A percentile compares a stretch with the other conserved stretches of the same genome.
Conservation (phyloP, 1,140 invertebrate species). For the Drosophila hydei region DNA sequence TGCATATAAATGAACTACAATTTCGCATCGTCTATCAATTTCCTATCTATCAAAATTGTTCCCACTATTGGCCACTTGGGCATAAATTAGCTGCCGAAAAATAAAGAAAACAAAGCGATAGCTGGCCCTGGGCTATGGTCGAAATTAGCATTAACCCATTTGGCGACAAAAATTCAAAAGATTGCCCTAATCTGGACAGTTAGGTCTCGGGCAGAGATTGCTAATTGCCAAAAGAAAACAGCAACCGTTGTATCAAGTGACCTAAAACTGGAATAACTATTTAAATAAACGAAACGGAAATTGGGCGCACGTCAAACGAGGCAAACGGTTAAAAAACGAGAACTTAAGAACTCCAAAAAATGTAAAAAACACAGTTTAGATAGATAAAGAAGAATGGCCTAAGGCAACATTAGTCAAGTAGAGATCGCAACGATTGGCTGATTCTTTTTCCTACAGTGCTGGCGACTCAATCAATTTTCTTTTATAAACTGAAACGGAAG, state of each 20-base stretch:
- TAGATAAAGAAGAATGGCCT: slow-evolving; percentile 20
- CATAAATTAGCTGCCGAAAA: slow-evolving; percentile 36
- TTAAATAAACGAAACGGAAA: slow-evolving; percentile 73
- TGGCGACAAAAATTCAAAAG: slow-evolving; percentile 34
- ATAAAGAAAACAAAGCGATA: slow-evolving; percentile 7
- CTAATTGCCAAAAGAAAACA: slow-evolving; percentile 65
- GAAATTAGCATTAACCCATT: slow-evolving; percentile 52
- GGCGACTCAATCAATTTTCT: slow-evolving; percentile 67
- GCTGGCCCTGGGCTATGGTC: slow-evolving; percentile 11
- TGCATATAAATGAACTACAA: slow-evolving; percentile 46
- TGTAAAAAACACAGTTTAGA: neutral
- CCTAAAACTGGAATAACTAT: slow-evolving; percentile 62
- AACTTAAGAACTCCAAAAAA: slow-evolving; percentile 9
- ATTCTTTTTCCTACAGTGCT: slow-evolving; percentile 9
- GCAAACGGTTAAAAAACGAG: slow-evolving; percentile 58
- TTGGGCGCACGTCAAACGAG: slow-evolving; percentile 58
- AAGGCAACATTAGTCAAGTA: slow-evolving; percentile 9
- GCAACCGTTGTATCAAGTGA: slow-evolving; percentile 53
- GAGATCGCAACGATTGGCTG: slow-evolving; percentile 45
- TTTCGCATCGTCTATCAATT: slow-evolving; percentile 36
- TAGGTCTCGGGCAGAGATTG: slow-evolving; percentile 40
- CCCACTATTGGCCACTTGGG: slow-evolving; percentile 12
- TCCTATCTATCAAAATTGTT: slow-evolving; percentile 17
- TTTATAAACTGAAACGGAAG: slow-evolving; percentile 78
- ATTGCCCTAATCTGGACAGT: slow-evolving; percentile 19